Percentiles rank a stretch among this genome's conserved stretches.
These are phyloP conservation scores for Hippocampus barbouri DNA, from an alignment of 2,113 vertebrate genomes.

Conservation along the genomic window DNA sequence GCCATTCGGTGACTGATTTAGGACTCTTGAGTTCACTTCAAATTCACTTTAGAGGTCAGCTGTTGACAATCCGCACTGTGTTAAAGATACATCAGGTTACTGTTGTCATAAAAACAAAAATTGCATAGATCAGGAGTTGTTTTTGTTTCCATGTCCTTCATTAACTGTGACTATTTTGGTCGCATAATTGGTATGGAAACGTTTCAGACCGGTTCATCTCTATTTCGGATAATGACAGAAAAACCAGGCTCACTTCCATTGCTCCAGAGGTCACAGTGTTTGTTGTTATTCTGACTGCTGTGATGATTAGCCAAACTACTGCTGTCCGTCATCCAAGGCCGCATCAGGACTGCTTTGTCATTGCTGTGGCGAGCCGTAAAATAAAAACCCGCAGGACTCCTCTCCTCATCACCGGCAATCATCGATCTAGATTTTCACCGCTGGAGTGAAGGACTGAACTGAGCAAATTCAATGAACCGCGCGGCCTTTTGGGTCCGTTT, in stretches of 20 bases:
- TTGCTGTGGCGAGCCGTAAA: conserved; percentile 11
- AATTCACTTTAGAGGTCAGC: too few relatives aligned
- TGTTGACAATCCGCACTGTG: too few relatives aligned
- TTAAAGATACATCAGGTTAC: too few relatives aligned
- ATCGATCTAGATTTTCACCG: neutral
- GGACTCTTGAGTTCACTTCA: too few relatives aligned
- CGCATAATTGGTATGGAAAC: neutral
- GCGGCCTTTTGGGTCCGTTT: neutral
- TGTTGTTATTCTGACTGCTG: neutral
- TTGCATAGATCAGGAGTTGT: too few relatives aligned
- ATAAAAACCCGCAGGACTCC: conserved; percentile 1
- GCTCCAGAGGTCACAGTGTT: neutral
- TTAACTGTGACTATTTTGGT: neutral
- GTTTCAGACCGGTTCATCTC: neutral
- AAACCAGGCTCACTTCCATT: neutral
- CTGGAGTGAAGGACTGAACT: neutral
- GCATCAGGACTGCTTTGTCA: conserved; percentile 52
- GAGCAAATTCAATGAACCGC: conserved; percentile 11
- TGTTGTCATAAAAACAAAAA: too few relatives aligned
- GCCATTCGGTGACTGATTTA: too few relatives aligned
- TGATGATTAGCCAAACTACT: conserved; percentile 1
- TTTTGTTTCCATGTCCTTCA: too few relatives aligned
- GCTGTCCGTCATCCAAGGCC: conserved; percentile 1
- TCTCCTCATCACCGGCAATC: conserved; percentile 11
- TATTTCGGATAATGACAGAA: neutral